These are phyloP conservation scores for Passer domesticus DNA, from an alignment of 2,113 vertebrate genomes.

Conservation along the genomic window DNA sequence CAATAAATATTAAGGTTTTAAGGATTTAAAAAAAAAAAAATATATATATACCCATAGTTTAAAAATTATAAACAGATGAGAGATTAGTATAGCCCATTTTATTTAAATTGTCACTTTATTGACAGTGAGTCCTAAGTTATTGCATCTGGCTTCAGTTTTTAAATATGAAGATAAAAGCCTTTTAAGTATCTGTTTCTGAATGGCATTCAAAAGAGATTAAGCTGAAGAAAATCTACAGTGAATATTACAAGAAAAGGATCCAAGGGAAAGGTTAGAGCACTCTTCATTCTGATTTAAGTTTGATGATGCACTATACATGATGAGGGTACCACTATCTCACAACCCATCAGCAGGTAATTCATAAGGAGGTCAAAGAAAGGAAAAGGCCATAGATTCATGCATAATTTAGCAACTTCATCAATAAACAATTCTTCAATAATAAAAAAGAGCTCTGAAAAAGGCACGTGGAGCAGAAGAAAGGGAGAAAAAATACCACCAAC, in stretches of 20 bases:
- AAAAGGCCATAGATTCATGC: slow-evolving; percentile 37
- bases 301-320: slow-evolving; percentile 33
- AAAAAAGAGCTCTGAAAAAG: slow-evolving; percentile 22
- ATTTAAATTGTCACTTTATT: neutral
- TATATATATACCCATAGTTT: neutral
- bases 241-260: neutral
- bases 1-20: neutral
- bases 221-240: neutral
- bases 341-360: slow-evolving; percentile 28
- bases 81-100: neutral
- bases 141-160: neutral
- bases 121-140: neutral
- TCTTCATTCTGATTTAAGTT: slow-evolving; percentile 23
- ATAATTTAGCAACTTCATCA: slow-evolving; percentile 52
- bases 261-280: neutral
- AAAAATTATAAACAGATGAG: neutral
- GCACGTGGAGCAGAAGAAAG: neutral
- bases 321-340: slow-evolving; percentile 17
- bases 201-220: neutral
- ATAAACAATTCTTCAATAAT: slow-evolving; percentile 50
- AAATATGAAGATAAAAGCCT: neutral
- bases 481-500: neutral
- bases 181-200: neutral
- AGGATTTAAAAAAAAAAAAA: neutral
- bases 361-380: slow-evolving; percentile 37